A percentile compares a stretch with the other conserved stretches of the same genome.
These are phyloP conservation scores for Orchesella cincta DNA, from an alignment of 1,140 invertebrate species.

Conservation along the genomic window DNA sequence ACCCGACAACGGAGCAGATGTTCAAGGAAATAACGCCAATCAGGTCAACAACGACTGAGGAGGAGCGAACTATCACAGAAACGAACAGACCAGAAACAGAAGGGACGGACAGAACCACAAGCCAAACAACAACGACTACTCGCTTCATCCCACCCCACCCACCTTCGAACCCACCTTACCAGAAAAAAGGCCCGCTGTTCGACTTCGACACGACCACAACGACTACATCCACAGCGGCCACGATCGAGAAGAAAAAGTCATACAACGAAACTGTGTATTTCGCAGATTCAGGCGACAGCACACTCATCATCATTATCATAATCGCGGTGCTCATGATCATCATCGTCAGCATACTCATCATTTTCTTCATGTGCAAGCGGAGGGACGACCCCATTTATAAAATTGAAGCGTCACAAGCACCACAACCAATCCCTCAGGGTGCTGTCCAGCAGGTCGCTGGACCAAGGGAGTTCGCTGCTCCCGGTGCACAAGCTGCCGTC, in stretches of 20 bases:
- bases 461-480: constrained; percentile 16
- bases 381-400: constrained; percentile 85
- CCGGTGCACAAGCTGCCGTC: constrained; percentile 65
- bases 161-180: constrained; percentile 48
- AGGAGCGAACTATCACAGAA: not conserved
- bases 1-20: no score
- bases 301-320: constrained; percentile 77
- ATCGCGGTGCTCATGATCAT: constrained; percentile 88
- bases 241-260: constrained; percentile 34
- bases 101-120: not conserved
- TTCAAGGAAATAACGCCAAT: no score
- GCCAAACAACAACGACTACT: constrained; percentile 28
- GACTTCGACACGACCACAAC: constrained; percentile 39
- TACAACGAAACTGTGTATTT: constrained; percentile 1
- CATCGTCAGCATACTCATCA: constrained; percentile 83
- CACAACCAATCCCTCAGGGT: constrained; percentile 53
- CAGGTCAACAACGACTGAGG: not conserved
- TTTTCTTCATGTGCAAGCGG: constrained; percentile 86
- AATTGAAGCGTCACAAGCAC: constrained; percentile 72
- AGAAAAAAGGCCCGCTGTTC: constrained; percentile 32
- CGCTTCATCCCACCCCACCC: constrained; percentile 29
- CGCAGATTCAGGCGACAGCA: constrained; percentile 61
- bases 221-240: not conserved
- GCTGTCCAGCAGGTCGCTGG: constrained; percentile 64
- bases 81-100: no score